Base-by-base conservation (phyloP, 1,140 invertebrate genomes). In the Bombus superbus region DNA sequence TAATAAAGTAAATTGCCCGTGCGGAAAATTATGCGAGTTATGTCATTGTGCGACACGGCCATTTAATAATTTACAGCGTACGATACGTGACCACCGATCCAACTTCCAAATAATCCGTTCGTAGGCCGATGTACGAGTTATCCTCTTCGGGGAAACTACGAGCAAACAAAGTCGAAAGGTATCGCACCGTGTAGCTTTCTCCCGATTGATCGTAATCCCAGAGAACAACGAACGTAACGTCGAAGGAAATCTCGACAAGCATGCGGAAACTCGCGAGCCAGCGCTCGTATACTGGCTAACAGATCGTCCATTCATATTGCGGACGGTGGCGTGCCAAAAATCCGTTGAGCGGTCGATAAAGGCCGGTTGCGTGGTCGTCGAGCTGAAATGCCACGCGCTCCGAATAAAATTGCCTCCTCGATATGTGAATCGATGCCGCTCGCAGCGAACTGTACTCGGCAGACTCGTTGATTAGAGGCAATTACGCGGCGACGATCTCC, bases 251-350 rank as follows among this genome's bases (percentile, higher is more conserved):
- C 32, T 68, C 77, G 53, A 32, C 18, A 44, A 44, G 66, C n/a
- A 79, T 42, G 75, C 75, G 75, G 75, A 77, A 77, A 62, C 32
- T 38, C 22, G 11, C 74, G 53, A 76, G 75, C 57, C 53, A 62
- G 53, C 28, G 57, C 35, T 77, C 75, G 75, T 77, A 62, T n/a
- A 42, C 53, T 42, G 32, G 42, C 64, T 69, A 74, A 83, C 40
- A 53, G 57, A 62, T 80, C 69, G 66, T 85, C 35, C 81, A 83
- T 76, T 83, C 73, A 76, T 83, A 75, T 83, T 25, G 57, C 13
- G 62, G 1, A 57, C 73, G 59, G 40, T 82, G 69, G 47, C 53
- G 81, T 83, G 72, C 81, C 81, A 83, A 83, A 83, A 77, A 76
- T 76, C 15, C 59, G 81, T 76, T 83, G 5, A 77, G 81, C 44